phyloP scores from a whole-genome alignment of 2,888 invertebrate species.

The Tipula helvola region DNA sequence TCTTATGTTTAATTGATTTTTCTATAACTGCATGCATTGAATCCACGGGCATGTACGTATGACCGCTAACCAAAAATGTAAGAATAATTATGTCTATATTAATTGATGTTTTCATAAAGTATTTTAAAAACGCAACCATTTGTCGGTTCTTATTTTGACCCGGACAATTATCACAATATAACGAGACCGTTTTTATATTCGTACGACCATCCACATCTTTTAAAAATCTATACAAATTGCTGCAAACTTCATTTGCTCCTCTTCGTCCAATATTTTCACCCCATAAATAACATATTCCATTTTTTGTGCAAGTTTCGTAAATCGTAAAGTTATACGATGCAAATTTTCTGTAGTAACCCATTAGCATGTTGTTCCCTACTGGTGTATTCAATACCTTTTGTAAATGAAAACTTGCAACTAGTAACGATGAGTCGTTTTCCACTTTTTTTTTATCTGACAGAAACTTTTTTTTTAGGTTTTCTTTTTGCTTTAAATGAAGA shows the following conservation, averaged over 20 bases:
- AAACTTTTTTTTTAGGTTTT: background rate
- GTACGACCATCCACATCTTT: background rate
- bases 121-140: background rate
- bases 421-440: too few relatives aligned
- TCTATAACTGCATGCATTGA: background rate
- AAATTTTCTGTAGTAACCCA: too few relatives aligned
- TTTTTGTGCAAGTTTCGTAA: too few relatives aligned
- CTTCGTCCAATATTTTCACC: background rate
- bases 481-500: background rate
- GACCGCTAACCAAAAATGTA: too few relatives aligned
- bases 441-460: background rate
- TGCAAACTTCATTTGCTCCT: background rate
- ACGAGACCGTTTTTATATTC: background rate
- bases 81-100: too few relatives aligned
- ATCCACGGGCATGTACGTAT: too few relatives aligned
- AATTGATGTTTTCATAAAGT: too few relatives aligned
- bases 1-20: background rate
- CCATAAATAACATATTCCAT: too few relatives aligned
- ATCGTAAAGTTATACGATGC: too few relatives aligned
- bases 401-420: background rate
- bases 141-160: background rate
- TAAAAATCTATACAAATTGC: background rate
- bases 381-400: background rate
- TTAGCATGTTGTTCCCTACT: background rate
- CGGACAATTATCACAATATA: too few relatives aligned